Percentiles rank a stretch among this genome's conserved stretches.
Conservation (phyloP, 2,113 vertebrate genomes). For the Thamnophis sirtalis region DNA sequence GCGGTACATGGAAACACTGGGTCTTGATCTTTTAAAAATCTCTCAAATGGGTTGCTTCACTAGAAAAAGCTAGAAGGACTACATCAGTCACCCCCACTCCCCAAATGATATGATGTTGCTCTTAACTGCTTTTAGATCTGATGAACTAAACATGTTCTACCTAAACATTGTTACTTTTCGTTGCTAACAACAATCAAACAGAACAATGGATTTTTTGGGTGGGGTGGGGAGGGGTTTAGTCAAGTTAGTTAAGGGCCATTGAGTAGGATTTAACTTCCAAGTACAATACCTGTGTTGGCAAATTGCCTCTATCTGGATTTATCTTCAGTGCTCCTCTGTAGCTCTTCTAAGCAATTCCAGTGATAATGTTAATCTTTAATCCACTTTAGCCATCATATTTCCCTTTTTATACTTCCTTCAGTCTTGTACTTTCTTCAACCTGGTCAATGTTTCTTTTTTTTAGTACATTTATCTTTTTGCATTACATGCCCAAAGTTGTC, state of each 20-base stretch:
- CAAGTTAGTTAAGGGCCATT: background rate
- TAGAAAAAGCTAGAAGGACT: conserved; percentile 8
- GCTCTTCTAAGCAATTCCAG: background rate
- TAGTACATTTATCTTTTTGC: background rate
- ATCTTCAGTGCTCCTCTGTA: background rate
- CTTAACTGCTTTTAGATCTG: background rate
- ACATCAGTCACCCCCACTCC: background rate
- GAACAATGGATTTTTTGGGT: background rate
- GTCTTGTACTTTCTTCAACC: background rate
- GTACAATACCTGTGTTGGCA: background rate
- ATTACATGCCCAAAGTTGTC: background rate
- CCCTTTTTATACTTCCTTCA: background rate
- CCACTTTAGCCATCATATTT: background rate
- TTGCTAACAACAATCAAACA: background rate
- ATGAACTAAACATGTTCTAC: background rate
- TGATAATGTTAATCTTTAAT: background rate
- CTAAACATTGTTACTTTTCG: background rate
- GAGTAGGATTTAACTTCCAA: background rate
- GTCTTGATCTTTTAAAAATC: conserved; percentile 21
- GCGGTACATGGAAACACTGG: conserved; percentile 10
- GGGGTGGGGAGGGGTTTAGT: background rate
- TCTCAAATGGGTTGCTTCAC: background rate
- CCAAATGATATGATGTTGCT: conserved; percentile 2
- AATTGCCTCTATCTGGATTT: background rate
- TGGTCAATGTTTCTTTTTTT: background rate